phyloP scores from a whole-genome alignment of 2,113 vertebrate genomes.

The Corapipo altera region DNA sequence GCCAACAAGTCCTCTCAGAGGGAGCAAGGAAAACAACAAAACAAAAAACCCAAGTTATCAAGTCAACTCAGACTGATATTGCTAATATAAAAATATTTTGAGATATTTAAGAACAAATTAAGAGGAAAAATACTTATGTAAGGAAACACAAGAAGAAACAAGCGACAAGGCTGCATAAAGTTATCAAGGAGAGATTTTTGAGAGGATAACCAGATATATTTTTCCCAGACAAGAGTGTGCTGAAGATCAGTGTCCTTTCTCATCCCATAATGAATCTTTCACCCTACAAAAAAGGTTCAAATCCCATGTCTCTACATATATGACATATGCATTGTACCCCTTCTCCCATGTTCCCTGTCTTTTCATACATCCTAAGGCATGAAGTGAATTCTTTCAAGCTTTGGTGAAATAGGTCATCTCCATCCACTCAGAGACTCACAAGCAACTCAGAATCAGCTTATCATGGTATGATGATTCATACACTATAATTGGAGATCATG shows the following conservation, averaged over 20 bases:
- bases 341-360: background rate
- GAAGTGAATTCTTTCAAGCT: background rate
- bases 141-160: background rate
- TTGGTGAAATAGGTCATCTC: background rate
- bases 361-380: background rate
- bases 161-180: background rate
- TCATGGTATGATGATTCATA: background rate
- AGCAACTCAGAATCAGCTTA: background rate
- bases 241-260: background rate
- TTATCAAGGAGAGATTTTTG: background rate
- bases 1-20: background rate
- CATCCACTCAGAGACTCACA: background rate
- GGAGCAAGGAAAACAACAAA: background rate
- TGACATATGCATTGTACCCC: fast-evolving
- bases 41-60: background rate
- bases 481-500: fast-evolving
- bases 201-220: background rate
- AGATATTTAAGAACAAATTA: background rate
- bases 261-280: background rate
- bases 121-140: background rate
- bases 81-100: background rate
- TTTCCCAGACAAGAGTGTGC: background rate
- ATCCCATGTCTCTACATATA: background rate
- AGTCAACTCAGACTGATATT: background rate
- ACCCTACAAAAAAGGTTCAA: background rate